Base-by-base conservation (phyloP, 2,113 vertebrate genomes). In the Xyliphius kryptos region DNA sequence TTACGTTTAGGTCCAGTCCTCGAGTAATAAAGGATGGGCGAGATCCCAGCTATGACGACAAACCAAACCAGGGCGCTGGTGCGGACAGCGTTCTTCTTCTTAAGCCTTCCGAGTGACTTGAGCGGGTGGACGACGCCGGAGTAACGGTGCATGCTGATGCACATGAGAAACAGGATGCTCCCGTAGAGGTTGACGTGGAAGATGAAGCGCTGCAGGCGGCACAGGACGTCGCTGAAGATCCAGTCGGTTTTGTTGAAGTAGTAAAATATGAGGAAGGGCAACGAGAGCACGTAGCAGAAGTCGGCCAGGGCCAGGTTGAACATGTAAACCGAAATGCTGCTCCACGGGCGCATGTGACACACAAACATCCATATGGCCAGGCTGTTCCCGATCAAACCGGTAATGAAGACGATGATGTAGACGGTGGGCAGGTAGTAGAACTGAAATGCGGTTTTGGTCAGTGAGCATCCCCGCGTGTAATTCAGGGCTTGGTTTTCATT, bases 291-390 rank as follows among this genome's bases (percentile, higher is more conserved):
- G 0, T 99, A 99, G 79, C 95, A 81, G 80, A 98, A 97, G 74
- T 99, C 96, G 0, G 96, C 96, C 2, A 99, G 82, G 0, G 93
- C 96, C 81, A 99, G 69, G 81, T 99, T 99, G 84, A 99, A 99
- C 96, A 99, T 99, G 85, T 99, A 99, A 74, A 99, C 93, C 0
- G 96, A 98, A 84, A 99, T 99, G 85, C 96, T 91, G 51, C 96
- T 98, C 95, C 96, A 99, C 1, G 96, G 96, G 72, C 83, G 87
- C 95, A 99, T 97, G 73, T 99, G 95, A 79, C 91, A 97, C 66
- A 93, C 85, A 19, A 99, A 99, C 95, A 99, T 99, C 96, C 96
- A 99, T 51, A 99, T 97, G 47, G 96, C 96, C 85, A 98, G 80
- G 4, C 96, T 97, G 85, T 99, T 99, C 67, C 95, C 96, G 76